phyloP scores from a whole-genome alignment of 2,797 vertebrate genomes.

The Neoniphon sammara region DNA sequence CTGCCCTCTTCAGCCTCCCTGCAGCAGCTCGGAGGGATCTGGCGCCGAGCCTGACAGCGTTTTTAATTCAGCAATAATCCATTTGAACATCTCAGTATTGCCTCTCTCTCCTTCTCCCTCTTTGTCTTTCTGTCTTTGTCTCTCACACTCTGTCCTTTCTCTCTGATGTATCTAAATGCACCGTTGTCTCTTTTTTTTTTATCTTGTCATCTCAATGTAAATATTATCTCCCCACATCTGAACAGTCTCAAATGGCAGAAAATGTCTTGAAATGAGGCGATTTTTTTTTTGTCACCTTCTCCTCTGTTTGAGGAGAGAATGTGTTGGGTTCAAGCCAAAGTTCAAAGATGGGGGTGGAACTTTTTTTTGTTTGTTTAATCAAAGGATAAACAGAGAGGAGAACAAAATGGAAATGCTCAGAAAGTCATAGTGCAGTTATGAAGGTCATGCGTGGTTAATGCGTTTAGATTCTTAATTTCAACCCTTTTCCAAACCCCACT shows the following conservation, averaged over 20 bases:
- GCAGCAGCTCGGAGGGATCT: conserved; percentile 26
- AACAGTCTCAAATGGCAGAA: conserved; percentile 27
- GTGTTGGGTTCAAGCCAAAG: conserved; percentile 23
- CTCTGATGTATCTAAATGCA: conserved; percentile 38
- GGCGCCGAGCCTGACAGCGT: conserved; percentile 21
- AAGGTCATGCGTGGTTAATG: conserved; percentile 69
- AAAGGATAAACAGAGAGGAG: conserved; percentile 10
- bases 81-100: conserved; percentile 41
- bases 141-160: neutral
- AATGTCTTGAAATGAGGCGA: conserved; percentile 20
- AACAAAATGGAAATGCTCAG: conserved; percentile 4
- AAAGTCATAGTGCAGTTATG: conserved; percentile 19
- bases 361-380: neutral
- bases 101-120: conserved; percentile 1
- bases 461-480: conserved; percentile 59
- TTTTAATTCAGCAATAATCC: conserved; percentile 38
- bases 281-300: neutral
- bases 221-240: conserved; percentile 28
- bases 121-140: conserved; percentile 30
- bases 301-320: neutral
- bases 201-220: conserved; percentile 32
- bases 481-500: conserved; percentile 36
- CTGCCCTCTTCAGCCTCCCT: conserved; percentile 74
- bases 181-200: conserved; percentile 1
- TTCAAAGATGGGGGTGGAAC: neutral